Base-by-base conservation (phyloP, 2,888 invertebrate genomes). In the Shargacucullia verbasci region DNA sequence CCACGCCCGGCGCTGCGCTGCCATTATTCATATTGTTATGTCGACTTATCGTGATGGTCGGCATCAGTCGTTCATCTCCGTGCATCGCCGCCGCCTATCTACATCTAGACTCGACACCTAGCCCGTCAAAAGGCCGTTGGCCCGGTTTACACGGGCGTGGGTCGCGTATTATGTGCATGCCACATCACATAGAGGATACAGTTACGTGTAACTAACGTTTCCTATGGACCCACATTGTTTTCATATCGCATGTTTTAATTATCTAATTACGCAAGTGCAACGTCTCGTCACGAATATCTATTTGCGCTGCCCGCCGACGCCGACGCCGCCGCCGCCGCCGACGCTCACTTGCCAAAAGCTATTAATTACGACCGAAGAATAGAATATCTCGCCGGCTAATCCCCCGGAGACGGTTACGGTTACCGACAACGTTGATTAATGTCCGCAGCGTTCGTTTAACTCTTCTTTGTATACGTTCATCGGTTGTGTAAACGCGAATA, bases 371-470 rank as follows among this genome's bases (percentile, higher is more conserved):
- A 77, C 80, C 84, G 82, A 86, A 91, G 91, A 92, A 93, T 91
- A 92, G 91, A 92, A 90, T 91, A 91, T 91, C 91, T 88, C 85
- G 85, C 73, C 89, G 88, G 87, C 89, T 91, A 89, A 92, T 92
- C 89, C 91, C 87, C 90, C 87, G 82, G 90, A 90, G 91, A 90
- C 86, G 89, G 90, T 87, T 90, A 89, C 89, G 86, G 90, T 91
- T 90, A 90, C 91, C 85, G 90, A 87, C 90, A 89, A 87, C 90
- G 86, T 86, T 94, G 93, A 94, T 94, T 92, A 91, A 93, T 92
- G 90, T 86, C 81, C 79, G 84, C 80, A 82, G 83, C 88, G 90
- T 89, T 87, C 89, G 79, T 88, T 90, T 89, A 89, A 89, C 90
- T 89, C 87, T 86, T 86, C 86, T 88, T 83, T 87, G 89, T 85